phyloP scores from a whole-genome alignment of 2,888 invertebrate species.

The Phaonia tiefii region DNA sequence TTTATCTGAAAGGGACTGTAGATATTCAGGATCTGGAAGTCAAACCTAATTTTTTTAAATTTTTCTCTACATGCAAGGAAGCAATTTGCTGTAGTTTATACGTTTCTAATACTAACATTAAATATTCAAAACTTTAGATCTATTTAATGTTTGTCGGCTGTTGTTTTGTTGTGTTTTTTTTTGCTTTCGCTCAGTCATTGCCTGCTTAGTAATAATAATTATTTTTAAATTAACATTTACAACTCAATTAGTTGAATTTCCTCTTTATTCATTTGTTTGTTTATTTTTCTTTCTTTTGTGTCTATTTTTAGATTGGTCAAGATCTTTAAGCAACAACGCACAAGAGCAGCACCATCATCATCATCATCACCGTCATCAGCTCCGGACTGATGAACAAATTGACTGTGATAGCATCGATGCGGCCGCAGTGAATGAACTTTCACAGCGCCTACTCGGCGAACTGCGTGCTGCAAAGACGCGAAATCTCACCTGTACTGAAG shows the following conservation, averaged over 20 bases:
- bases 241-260: constrained; percentile 46
- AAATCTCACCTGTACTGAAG: constrained; percentile 91
- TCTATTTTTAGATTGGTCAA: constrained; percentile 77
- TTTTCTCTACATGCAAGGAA: too few species aligned
- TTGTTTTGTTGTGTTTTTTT: not conserved
- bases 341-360: constrained; percentile 61
- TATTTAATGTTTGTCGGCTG: not conserved
- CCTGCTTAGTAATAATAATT: not conserved
- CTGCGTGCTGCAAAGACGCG: constrained; percentile 90
- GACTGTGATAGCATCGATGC: constrained; percentile 73
- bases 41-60: too few species aligned
- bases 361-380: constrained; percentile 56
- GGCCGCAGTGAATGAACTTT: constrained; percentile 83
- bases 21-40: too few species aligned
- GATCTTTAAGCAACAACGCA: constrained; percentile 78
- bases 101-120: not conserved
- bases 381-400: constrained; percentile 49
- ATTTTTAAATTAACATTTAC: constrained; percentile 49
- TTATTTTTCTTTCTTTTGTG: constrained; percentile 28
- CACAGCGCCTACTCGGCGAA: constrained; percentile 88
- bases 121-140: not conserved
- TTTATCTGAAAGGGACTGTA: too few species aligned
- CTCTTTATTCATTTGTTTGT: constrained; percentile 37
- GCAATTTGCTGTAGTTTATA: not conserved
- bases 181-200: constrained; percentile 12